Evolutionary conservation across 2,113 vertebrate species (phyloP).

Genomic region (Pomatostomus ruficeps): DNA sequence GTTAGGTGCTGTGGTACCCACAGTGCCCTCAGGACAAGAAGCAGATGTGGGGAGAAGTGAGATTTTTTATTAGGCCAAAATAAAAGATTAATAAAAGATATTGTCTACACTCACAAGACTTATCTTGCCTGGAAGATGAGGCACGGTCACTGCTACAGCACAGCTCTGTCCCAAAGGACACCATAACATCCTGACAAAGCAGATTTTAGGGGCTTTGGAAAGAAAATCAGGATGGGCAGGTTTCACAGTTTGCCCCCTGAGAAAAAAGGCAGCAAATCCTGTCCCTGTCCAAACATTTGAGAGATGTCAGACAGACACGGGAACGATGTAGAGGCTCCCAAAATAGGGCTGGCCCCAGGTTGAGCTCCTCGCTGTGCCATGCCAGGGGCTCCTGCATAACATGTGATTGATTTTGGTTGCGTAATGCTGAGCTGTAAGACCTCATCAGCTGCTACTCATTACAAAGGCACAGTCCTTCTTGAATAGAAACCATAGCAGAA

Average conservation of each 20-base stretch:
- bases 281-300: background rate
- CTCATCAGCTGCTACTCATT: slow-evolving; percentile 63
- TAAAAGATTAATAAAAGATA: background rate
- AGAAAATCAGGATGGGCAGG: background rate
- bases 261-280: background rate
- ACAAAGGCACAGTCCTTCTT: slow-evolving; percentile 42
- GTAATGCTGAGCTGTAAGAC: slow-evolving; percentile 15
- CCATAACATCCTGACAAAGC: background rate
- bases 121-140: background rate
- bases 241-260: background rate
- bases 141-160: background rate
- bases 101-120: background rate
- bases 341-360: background rate
- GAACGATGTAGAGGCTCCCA: background rate
- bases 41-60: background rate
- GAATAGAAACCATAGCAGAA: slow-evolving; percentile 49
- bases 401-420: background rate
- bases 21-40: background rate
- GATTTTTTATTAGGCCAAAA: background rate
- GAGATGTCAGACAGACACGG: background rate
- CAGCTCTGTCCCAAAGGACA: background rate
- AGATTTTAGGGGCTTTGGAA: background rate
- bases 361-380: background rate
- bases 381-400: background rate
- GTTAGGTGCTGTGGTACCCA: background rate